phyloP scores from a whole-genome alignment of 2,113 vertebrate genomes.

The Cricetomys ansorgei region DNA sequence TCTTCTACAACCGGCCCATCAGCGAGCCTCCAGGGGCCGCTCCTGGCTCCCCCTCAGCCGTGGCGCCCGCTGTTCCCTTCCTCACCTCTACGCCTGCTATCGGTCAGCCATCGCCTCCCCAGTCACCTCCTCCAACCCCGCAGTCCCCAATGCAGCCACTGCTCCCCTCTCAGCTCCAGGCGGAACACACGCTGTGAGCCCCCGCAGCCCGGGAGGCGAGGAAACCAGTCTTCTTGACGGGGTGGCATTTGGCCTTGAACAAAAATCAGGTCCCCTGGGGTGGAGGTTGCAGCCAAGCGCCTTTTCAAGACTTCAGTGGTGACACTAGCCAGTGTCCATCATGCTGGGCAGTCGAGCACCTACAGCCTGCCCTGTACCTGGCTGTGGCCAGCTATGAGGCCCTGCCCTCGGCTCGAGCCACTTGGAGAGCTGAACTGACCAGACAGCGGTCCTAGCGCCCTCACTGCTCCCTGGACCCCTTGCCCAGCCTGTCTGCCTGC shows the following conservation, averaged over 20 bases:
- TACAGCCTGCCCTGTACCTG: neutral
- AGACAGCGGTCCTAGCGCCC: neutral
- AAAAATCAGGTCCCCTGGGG: neutral
- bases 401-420: neutral
- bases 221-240: neutral
- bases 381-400: neutral
- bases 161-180: conserved; percentile 88
- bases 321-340: neutral
- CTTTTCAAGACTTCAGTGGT: neutral
- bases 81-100: conserved; percentile 72
- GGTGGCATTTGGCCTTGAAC: conserved; percentile 47
- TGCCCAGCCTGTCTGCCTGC: neutral
- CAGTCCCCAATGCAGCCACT: conserved; percentile 90
- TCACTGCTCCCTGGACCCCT: neutral
- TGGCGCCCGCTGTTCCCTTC: conserved; percentile 83
- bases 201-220: neutral
- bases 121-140: conserved; percentile 90
- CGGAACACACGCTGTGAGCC: conserved; percentile 93
- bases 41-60: conserved; percentile 85
- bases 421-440: neutral
- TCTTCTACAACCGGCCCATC: conserved; percentile 94
- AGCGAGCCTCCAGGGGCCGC: conserved; percentile 87
- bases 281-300: neutral
- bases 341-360: neutral
- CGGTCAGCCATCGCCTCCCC: conserved; percentile 80